Evolutionary conservation across 2,797 vertebrate species (phyloP).

Genomic region (Huso huso): DNA sequence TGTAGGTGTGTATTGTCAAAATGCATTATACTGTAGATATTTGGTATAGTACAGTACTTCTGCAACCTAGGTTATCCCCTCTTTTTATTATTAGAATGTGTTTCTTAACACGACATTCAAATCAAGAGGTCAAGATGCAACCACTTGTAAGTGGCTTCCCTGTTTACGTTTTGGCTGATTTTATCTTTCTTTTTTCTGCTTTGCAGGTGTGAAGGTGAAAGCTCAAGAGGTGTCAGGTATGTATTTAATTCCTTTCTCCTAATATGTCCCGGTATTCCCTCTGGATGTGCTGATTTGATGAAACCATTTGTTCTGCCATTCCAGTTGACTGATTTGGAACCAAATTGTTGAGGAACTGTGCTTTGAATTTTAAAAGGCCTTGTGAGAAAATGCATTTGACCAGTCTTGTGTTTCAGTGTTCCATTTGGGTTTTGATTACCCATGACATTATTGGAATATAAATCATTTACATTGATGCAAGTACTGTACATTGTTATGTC

Average conservation of each 20-base stretch:
- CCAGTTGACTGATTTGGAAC: neutral
- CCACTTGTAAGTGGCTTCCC: too few relatives aligned
- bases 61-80: too few relatives aligned
- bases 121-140: too few relatives aligned
- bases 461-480: too few relatives aligned
- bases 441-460: neutral
- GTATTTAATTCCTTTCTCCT: slow-evolving; percentile 19
- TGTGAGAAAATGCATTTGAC: slow-evolving; percentile 1
- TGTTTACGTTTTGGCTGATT: slow-evolving; percentile 1
- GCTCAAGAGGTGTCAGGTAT: slow-evolving; percentile 70
- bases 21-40: too few relatives aligned
- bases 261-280: slow-evolving; percentile 11
- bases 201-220: slow-evolving; percentile 72
- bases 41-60: too few relatives aligned
- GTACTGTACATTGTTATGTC: too few relatives aligned
- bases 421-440: neutral
- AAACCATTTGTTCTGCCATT: slow-evolving; percentile 26
- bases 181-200: slow-evolving; percentile 33
- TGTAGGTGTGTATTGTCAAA: too few relatives aligned
- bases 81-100: neutral
- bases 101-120: neutral
- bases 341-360: slow-evolving; percentile 9
- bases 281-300: neutral
- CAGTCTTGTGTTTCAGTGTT: neutral
- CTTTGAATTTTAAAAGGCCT: neutral